A percentile compares a stretch with the other conserved stretches of the same genome.
These are phyloP conservation scores for Anthopleura sola DNA, from an alignment of 64 coral and sea anemone genomes.

Conservation along the genomic window DNA sequence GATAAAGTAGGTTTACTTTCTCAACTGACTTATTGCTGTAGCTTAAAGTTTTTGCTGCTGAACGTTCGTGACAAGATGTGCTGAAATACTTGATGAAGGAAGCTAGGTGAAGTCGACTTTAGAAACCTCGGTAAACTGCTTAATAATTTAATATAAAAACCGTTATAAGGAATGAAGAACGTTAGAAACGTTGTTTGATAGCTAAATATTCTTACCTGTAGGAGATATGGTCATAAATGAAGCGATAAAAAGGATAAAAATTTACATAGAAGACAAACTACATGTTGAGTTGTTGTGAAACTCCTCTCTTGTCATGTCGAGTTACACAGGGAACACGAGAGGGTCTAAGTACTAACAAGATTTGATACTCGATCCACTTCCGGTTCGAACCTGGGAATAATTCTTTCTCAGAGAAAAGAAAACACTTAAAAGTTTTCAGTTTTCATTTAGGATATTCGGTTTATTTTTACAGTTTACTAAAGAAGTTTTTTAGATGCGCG, in stretches of 20 bases:
- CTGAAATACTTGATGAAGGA: not conserved
- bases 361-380: not conserved
- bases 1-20: not conserved
- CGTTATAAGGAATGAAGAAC: not conserved
- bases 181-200: not conserved
- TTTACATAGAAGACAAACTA: not conserved
- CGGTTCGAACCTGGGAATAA: not conserved
- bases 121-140: not conserved
- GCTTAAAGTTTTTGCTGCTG: not conserved
- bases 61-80: not conserved
- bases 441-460: too few relatives aligned
- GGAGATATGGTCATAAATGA: not conserved
- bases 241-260: not conserved
- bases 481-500: too few relatives aligned
- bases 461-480: too few relatives aligned
- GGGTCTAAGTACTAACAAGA: not conserved
- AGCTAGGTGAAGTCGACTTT: not conserved
- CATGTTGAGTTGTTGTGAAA: not conserved
- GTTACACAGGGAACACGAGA: not conserved
- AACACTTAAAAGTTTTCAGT: not conserved
- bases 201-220: constrained; percentile 6
- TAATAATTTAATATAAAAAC: not conserved
- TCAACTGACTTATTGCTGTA: not conserved
- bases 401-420: not conserved
- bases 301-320: not conserved